Conservation (phyloP, 1,140 invertebrate species). For the Drosophila quadrilineata region DNA sequence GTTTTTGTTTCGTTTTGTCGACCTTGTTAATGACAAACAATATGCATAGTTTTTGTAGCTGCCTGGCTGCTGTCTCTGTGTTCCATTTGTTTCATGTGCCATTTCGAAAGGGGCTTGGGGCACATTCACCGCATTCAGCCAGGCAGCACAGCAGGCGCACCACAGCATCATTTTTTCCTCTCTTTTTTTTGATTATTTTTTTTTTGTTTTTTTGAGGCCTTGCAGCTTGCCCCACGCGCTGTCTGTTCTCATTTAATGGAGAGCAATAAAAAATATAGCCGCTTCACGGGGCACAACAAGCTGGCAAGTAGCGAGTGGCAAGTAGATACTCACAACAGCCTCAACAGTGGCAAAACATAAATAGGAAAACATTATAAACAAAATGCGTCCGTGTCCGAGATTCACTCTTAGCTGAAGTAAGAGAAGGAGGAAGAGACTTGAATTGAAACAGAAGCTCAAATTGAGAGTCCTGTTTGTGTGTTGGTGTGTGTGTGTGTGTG, state of each 20-base stretch:
- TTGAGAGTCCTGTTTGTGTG: too few species aligned
- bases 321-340: not conserved
- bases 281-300: conserved; percentile 22
- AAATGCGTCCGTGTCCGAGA: conserved; percentile 38
- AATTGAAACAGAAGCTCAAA: not conserved
- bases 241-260: conserved; percentile 33
- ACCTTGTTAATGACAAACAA: conserved; percentile 78
- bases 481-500: too few species aligned
- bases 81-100: conserved; percentile 49
- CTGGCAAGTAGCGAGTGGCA: conserved; percentile 4
- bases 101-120: conserved; percentile 35
- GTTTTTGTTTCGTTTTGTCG: conserved; percentile 20
- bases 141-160: conserved; percentile 27
- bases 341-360: conserved; percentile 44
- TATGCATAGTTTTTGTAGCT: conserved; percentile 69
- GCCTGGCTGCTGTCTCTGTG: conserved; percentile 9
- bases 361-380: conserved; percentile 58
- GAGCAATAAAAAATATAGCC: conserved; percentile 52
- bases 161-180: too few species aligned
- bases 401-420: too few species aligned
- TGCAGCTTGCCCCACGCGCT: not conserved
- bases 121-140: conserved; percentile 66
- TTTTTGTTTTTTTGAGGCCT: not conserved
- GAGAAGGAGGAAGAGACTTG: too few species aligned
- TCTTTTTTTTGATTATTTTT: too few species aligned